Percentiles rank a stretch among this genome's conserved stretches.
Evolutionary conservation across 2,888 invertebrate genomes (phyloP).

Genomic region (Nephrotoma appendiculata): DNA sequence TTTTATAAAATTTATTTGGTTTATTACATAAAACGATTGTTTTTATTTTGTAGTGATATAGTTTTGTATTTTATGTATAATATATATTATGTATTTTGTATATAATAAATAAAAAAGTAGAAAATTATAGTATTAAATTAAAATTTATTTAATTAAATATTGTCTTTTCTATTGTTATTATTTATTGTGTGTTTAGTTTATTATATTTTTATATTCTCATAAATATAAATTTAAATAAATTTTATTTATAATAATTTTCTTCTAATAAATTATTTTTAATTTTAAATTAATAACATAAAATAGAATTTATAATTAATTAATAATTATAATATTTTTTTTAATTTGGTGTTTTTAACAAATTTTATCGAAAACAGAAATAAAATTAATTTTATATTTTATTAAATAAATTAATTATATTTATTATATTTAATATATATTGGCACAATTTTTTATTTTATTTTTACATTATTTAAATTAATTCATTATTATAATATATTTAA

Average conservation of each 20-base stretch:
- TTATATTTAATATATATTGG: background rate
- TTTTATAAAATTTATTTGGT: background rate
- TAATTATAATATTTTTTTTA: background rate
- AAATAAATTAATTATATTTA: background rate
- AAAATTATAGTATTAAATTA: background rate
- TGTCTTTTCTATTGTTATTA: background rate
- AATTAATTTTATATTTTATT: background rate
- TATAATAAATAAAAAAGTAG: background rate
- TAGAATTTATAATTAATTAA: background rate
- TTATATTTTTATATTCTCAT: background rate
- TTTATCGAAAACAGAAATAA: background rate
- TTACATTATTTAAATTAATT: background rate
- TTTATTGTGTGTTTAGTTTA: background rate
- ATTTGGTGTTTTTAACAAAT: background rate
- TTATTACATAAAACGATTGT: background rate
- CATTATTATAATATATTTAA: background rate
- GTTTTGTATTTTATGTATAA: background rate
- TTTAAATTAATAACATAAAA: background rate
- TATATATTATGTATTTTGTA: background rate
- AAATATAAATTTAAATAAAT: background rate
- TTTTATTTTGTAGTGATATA: background rate
- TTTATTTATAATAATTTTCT: too few relatives aligned
- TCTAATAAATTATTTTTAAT: background rate
- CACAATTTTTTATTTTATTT: background rate
- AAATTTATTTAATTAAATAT: background rate